Evolutionary conservation across 92 coral and sea anemone species (phyloP), one percentile per base, ranked within the genome.

Genomic region (Pocillopora grandis): DNA sequence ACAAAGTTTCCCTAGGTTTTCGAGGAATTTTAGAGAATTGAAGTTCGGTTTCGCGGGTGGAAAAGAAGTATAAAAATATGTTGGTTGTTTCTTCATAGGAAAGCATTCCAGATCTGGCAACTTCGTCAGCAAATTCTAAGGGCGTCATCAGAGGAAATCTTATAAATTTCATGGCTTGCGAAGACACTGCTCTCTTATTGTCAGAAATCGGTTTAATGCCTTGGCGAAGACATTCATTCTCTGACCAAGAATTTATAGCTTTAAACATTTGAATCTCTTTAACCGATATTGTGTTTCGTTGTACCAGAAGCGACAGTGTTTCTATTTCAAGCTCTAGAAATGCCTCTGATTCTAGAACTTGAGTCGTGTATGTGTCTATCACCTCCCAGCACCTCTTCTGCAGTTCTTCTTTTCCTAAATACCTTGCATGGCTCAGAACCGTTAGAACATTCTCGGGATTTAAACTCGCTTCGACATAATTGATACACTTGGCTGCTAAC

Each of bases 341-440:
- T 62, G 85, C 66, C 48, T 95, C 98, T 1, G 95, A 89, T 56
- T 87, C 92, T 59, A 95, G 62, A 10, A 89, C 93, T 58, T 86
- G 83, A 35, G 87, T 56, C 13, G 98, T 89, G 61, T 91, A 66
- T n/a, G 75, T 52, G 71, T 95, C 98, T 73, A 95, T 76, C 60
- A 93, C 75, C 16, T 88, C 81, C 98, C 98, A 95, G 63, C 98
- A 95, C 64, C 90, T 84, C 27, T 91, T 87, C 77, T 89, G 97
- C 37, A 95, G 93, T 27, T 33, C 70, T 63, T 89, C 88, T 61
- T 95, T 95, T 6, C 76, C 89, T 33, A 95, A 67, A 69, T 87
- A 89, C 12, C 89, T 87, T 14, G 98, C 84, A 82, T 93, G 95
- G 58, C 91, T 79, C 62, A 95, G 88, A 68, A 95, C 93, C 72